A percentile compares a stretch with the other conserved stretches of the same genome.
phyloP scores from a whole-genome alignment of 2,888 invertebrate genomes.

The Automeris io region DNA sequence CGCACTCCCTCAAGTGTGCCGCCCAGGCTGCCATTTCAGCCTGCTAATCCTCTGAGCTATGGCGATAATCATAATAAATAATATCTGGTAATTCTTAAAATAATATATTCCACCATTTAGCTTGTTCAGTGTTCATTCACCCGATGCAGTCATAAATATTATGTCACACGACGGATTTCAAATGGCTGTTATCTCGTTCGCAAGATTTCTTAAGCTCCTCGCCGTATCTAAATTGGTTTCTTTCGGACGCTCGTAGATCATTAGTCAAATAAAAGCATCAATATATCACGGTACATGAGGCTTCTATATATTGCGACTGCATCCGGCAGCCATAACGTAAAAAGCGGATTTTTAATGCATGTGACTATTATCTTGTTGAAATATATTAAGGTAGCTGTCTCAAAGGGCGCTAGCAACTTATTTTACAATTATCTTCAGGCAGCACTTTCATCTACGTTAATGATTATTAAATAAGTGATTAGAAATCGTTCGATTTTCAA shows the following conservation, averaged over 20 bases:
- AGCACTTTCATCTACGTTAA: no score
- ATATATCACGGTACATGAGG: not conserved
- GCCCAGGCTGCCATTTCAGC: no score
- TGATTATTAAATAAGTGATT: no score
- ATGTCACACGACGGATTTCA: not conserved
- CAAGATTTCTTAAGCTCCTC: not conserved
- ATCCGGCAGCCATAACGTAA: not conserved
- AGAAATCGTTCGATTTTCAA: no score
- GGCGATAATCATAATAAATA: no score
- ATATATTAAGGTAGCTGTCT: not conserved
- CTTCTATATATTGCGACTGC: not conserved
- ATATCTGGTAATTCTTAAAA: no score
- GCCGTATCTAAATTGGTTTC: not conserved
- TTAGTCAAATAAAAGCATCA: not conserved
- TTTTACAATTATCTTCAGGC: no score
- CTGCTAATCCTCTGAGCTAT: no score
- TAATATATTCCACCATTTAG: no score
- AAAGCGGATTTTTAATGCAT: conserved; percentile 23
- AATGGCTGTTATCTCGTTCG: not conserved
- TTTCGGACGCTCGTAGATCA: not conserved
- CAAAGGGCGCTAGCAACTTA: conserved; percentile 3
- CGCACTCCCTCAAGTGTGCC: no score
- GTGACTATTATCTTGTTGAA: conserved; percentile 39
- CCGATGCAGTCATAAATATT: not conserved
- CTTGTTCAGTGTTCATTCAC: no score